These are phyloP conservation scores for Pantherophis vulpinus DNA, from an alignment of 2,797 vertebrate species.

Conservation along the genomic window DNA sequence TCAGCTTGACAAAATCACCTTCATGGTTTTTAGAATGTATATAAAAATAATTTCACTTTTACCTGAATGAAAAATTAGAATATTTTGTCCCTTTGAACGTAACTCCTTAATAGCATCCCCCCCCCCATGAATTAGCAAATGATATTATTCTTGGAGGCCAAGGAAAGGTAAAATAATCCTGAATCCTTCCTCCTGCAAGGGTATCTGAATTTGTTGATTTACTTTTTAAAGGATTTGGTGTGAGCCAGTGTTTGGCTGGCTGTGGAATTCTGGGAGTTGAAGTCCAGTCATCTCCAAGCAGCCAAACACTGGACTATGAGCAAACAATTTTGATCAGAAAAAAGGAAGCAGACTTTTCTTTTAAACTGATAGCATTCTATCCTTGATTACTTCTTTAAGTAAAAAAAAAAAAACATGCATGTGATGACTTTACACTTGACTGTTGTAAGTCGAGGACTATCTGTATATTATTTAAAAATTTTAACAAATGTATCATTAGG, in stretches of 20 bases:
- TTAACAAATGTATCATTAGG: background rate
- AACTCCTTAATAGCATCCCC: background rate
- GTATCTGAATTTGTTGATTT: background rate
- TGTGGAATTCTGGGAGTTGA: background rate
- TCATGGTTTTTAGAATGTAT: background rate
- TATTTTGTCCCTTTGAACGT: background rate
- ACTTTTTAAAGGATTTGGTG: background rate
- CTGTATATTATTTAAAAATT: background rate
- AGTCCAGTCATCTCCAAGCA: background rate
- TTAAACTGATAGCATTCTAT: background rate
- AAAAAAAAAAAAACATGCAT: background rate
- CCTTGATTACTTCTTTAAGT: background rate
- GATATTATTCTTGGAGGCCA: background rate
- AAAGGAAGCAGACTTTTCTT: background rate
- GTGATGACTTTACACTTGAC: background rate
- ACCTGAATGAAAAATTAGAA: conserved; percentile 1
- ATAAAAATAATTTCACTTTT: conserved; percentile 2
- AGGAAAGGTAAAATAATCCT: background rate
- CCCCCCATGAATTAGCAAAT: background rate
- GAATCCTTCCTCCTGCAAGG: background rate
- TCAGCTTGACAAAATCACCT: background rate
- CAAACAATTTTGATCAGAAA: background rate
- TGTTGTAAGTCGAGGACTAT: background rate
- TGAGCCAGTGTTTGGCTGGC: background rate
- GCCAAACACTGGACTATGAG: background rate